Conservation (phyloP, 2,888 invertebrate genomes). For the Rhorus exstirpatorius region DNA sequence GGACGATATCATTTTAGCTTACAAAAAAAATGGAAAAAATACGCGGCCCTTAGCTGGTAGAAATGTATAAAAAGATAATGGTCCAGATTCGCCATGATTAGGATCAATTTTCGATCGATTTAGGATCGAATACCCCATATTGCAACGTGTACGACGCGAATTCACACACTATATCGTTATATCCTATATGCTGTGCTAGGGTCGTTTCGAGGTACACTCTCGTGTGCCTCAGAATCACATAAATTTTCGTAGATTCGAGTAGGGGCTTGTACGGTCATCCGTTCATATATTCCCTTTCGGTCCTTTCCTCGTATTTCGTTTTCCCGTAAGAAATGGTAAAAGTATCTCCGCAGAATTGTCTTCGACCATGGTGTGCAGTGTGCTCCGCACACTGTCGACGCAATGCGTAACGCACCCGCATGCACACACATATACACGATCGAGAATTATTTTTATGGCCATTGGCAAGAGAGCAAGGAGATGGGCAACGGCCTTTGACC, state of each 20-base stretch:
- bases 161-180: constrained; percentile 39
- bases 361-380: constrained; percentile 46
- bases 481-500: constrained; percentile 58
- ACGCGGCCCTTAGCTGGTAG: no score
- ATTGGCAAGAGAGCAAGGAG: constrained; percentile 31
- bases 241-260: constrained; percentile 54
- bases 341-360: constrained; percentile 49
- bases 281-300: constrained; percentile 51
- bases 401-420: constrained; percentile 18
- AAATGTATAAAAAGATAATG: no score
- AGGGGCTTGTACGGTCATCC: constrained; percentile 51
- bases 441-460: constrained; percentile 65
- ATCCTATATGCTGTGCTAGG: constrained; percentile 24
- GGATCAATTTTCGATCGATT: constrained; percentile 1
- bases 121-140: not conserved
- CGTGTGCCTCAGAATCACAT: constrained; percentile 62
- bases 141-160: not conserved
- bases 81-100: no score
- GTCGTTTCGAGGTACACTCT: constrained; percentile 30
- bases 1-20: no score
- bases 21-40: no score
- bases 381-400: constrained; percentile 45
- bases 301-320: constrained; percentile 41
- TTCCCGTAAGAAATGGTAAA: constrained; percentile 59
- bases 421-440: constrained; percentile 8